Conservation (phyloP, 2,888 invertebrate species). For the Aporophyla nigra region DNA sequence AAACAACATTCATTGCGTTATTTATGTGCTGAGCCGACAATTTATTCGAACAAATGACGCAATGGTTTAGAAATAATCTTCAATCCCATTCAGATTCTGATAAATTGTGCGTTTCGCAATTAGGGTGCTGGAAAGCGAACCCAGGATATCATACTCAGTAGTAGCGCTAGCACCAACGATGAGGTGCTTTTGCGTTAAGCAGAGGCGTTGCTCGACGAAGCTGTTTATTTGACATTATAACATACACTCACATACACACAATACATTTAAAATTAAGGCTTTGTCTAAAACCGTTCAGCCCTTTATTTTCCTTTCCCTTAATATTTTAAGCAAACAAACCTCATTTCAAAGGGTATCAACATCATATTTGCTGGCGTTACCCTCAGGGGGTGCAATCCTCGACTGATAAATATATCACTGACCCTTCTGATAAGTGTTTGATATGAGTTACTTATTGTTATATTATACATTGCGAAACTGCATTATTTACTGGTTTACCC, state of each 20-base stretch:
- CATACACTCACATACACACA: not conserved
- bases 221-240: not conserved
- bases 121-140: too few species aligned
- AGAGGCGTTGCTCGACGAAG: not conserved
- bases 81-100: too few species aligned
- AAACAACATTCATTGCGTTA: too few species aligned
- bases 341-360: not conserved
- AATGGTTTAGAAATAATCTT: too few species aligned
- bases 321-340: conserved; percentile 10
- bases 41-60: too few species aligned
- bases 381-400: conserved; percentile 8
- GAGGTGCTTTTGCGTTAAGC: not conserved
- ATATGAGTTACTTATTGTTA: conserved; percentile 73
- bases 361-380: conserved; percentile 4
- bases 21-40: too few species aligned
- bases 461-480: conserved; percentile 73
- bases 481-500: conserved; percentile 65
- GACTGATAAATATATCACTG: conserved; percentile 47
- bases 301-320: not conserved
- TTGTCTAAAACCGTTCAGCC: not conserved
- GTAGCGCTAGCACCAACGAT: not conserved
- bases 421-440: conserved; percentile 56
- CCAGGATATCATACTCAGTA: not conserved
- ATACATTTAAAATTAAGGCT: not conserved
- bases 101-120: too few species aligned